Base-by-base conservation (phyloP, 1,140 invertebrate genomes). In the Wiebesia pumilae region DNA sequence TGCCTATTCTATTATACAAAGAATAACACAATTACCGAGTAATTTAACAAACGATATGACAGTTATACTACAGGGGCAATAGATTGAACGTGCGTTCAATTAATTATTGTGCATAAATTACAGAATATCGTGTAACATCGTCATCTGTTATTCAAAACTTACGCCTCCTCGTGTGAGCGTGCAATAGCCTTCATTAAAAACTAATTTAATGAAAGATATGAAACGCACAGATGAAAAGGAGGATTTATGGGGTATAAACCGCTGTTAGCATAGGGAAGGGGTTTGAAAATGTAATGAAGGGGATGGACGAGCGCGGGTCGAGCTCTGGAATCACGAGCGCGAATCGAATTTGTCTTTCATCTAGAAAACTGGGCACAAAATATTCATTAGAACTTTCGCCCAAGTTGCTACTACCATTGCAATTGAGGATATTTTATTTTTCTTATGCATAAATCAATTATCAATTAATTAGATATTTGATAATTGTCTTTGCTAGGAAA, bases 261-360 rank as follows among this genome's bases (percentile, higher is more conserved):
- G 79, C 47, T 51, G 77, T 54, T 51, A 47, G 65, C 79, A 27
- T 43, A 54, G 54, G 24, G 80, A 87, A 80, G 77, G 86, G 86
- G 86, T 80, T 87, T 73, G 86, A 73, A 71, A 83, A 79, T 71
- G 69, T 85, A 81, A 80, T 77, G 73, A 87, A 73, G 69, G 77
- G 83, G 79, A 38, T 54, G 24, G 12, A n/a, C 14, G 30, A 71
- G 35, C 24, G 30, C 43, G 43, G 54, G 65, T 3, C 2, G 77
- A 81, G 43, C 47, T 24, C 58, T 16, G 58, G 30, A 51, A 73
- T 69, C 84, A 81, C 73, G 81, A 67, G 79, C 83, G 81, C 86
- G 81, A 84, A 87, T 87, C 86, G 81, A 84, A 87, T 83, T 87
- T 80, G 81, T 84, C 81, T 80, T 83, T 84, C 86, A 87, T 87